phyloP scores from a whole-genome alignment of 1,140 invertebrate genomes.

The Nomia melanderi region DNA sequence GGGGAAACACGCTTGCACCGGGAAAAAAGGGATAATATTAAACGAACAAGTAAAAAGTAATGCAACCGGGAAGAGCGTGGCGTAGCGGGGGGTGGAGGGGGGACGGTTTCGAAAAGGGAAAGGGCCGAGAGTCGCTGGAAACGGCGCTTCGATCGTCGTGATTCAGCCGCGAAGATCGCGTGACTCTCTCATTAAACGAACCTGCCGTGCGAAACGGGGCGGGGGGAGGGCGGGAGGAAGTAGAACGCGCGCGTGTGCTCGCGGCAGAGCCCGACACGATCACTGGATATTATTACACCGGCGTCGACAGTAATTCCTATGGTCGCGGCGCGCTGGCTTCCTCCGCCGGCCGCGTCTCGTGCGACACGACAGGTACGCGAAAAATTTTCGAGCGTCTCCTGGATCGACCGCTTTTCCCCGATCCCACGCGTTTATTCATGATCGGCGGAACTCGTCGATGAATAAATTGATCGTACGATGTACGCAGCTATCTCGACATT shows the following conservation, averaged over 20 bases:
- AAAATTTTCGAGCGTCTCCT: slow-evolving; percentile 21
- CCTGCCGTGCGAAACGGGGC: neutral
- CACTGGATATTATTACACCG: slow-evolving; percentile 51
- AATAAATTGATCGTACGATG: too few species aligned
- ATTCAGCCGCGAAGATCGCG: slow-evolving; percentile 48
- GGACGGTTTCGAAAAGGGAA: too few species aligned
- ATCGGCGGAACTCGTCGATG: too few species aligned
- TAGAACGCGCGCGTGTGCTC: slow-evolving; percentile 40
- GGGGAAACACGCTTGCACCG: neutral
- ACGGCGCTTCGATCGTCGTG: slow-evolving; percentile 42
- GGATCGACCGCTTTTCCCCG: neutral
- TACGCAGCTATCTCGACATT: too few species aligned
- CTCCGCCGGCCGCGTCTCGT: slow-evolving; percentile 15
- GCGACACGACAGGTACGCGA: slow-evolving; percentile 21
- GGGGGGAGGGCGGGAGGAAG: neutral
- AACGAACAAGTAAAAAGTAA: too few species aligned
- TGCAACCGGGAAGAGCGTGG: neutral
- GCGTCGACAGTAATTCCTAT: slow-evolving; percentile 44
- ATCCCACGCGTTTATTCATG: slow-evolving; percentile 5
- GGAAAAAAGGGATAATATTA: neutral
- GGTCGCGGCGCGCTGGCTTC: slow-evolving; percentile 7
- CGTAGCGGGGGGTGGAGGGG: neutral
- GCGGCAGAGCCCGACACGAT: slow-evolving; percentile 36
- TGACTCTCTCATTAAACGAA: slow-evolving; percentile 56
- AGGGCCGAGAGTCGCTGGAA: slow-evolving; percentile 19